These are phyloP conservation scores for Metacarcinus magister DNA, from an alignment of 2,888 invertebrate species.

Conservation along the genomic window DNA sequence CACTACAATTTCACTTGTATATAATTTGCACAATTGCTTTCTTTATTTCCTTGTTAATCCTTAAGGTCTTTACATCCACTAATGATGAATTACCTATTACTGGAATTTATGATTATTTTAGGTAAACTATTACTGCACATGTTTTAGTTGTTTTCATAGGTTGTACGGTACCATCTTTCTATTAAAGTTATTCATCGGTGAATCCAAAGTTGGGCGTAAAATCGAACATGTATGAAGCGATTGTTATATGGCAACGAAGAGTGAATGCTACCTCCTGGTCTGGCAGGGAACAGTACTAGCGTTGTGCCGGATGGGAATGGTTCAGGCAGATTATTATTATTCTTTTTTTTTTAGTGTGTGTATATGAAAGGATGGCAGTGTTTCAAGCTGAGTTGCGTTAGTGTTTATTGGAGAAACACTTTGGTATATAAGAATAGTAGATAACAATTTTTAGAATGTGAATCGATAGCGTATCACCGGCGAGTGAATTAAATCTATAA, in stretches of 20 bases:
- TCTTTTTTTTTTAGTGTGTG: neutral
- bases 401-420: no score
- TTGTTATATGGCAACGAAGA: neutral
- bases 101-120: neutral
- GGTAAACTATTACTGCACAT: neutral
- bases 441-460: no score
- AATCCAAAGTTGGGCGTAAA: neutral
- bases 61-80: neutral
- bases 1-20: neutral
- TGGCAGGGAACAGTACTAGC: neutral
- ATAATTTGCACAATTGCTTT: neutral
- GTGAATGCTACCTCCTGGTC: neutral
- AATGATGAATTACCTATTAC: neutral
- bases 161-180: neutral
- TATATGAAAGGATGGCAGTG: neutral
- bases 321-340: no score
- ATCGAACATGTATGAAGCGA: neutral
- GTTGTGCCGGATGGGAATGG: no score
- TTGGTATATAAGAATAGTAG: no score
- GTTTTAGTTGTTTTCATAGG: neutral
- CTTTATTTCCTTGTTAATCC: neutral
- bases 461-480: no score
- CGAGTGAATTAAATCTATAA: no score
- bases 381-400: no score
- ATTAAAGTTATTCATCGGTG: neutral